Base-by-base conservation (phyloP, 2,113 vertebrate genomes). In the Etheostoma spectabile region DNA sequence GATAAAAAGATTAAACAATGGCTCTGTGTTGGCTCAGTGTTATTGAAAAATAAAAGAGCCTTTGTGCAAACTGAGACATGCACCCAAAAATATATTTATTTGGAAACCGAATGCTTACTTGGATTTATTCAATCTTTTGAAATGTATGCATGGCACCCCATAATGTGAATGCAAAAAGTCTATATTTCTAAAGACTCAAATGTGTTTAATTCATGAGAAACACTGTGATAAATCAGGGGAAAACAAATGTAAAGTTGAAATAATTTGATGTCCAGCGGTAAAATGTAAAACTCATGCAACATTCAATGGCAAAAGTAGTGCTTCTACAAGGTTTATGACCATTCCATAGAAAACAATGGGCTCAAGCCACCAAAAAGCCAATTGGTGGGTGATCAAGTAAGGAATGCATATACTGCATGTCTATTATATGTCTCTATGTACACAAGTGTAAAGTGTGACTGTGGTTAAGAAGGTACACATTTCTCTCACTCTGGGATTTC, bases 401-500 rank as follows among this genome's bases (percentile, higher is more conserved):
- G 56, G 42, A 52, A 61, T 5, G 21, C 33, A 21, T 33, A 33
- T 21, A 55, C 30, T 57, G 60, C 45, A 18, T 48, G 11, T 67
- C 11, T 45, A 48, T n/a, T 70, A 12, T 16, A 22, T 45, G 46
- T 59, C 51, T 72, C 35, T 63, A 30, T 74, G 42, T 42, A n/a
- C 53, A 35, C 18, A 18, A 45, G 27, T 42, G 68, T 72, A 15
- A 70, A 76, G 22, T 27, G 56, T 46, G 45, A 30, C 48, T 46
- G 70, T 56, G 46, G 56, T 73, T 89, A 48, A 51, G 66, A 74
- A 70, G 30, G 69, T 27, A 77, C 72, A 63, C 79, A 65, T 67
- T 57, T 73, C 53, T 76, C 79, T 89, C 81, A 87, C 69, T 83
- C 22, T 57, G 70, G 77, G 79, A 73, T 79, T 87, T 91, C 38